Evolutionary conservation across 2,888 invertebrate species (phyloP).

Genomic region (Ptychoptera albimana): DNA sequence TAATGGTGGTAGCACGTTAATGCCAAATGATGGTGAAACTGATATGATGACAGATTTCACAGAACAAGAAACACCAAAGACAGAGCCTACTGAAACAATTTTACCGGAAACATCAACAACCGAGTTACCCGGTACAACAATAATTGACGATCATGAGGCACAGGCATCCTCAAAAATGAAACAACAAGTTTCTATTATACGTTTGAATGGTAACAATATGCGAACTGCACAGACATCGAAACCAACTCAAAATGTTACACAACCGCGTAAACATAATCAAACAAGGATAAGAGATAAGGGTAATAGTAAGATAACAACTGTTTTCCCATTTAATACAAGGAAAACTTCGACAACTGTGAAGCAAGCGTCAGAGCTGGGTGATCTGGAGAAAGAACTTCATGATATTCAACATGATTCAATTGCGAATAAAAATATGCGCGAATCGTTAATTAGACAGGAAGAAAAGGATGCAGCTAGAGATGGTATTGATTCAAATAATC

Average conservation of each 20-base stretch:
- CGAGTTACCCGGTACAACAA: neutral
- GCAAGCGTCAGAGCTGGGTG: too few species aligned
- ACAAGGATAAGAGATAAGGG: too few species aligned
- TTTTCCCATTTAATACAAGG: too few species aligned
- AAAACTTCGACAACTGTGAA: too few species aligned
- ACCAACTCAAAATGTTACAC: too few species aligned
- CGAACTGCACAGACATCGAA: too few species aligned
- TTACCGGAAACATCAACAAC: neutral
- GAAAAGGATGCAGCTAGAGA: constrained; percentile 5
- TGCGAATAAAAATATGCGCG: neutral
- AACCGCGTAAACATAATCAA: too few species aligned
- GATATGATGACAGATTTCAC: neutral
- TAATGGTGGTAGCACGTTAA: too few species aligned
- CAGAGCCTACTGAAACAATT: neutral
- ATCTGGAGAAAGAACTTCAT: too few species aligned
- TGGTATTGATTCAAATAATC: constrained; percentile 9
- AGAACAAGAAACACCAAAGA: neutral
- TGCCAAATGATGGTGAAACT: neutral
- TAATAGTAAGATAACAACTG: too few species aligned
- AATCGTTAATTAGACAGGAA: constrained; percentile 2
- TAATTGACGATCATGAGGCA: neutral
- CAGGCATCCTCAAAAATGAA: neutral
- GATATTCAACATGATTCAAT: constrained; percentile 2
- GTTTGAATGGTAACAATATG: too few species aligned
- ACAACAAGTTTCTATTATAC: neutral